Conservation (phyloP, 2,797 vertebrate species). For the Emydoidea blandingii region DNA sequence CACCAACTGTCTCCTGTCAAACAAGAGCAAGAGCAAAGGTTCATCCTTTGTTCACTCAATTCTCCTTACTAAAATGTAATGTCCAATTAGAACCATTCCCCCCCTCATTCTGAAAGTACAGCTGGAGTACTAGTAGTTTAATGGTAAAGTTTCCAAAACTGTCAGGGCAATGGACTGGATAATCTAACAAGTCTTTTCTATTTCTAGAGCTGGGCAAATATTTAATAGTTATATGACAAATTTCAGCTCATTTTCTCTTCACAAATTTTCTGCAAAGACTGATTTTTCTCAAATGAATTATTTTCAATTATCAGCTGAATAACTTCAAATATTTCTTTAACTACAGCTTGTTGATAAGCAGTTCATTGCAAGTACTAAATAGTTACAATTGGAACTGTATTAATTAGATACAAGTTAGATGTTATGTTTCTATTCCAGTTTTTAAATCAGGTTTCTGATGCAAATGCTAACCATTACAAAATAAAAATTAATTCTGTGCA, state of each 20-base stretch:
- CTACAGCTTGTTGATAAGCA: neutral
- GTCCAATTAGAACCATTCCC: neutral
- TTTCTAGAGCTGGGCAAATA: neutral
- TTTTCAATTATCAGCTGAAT: conserved; percentile 12
- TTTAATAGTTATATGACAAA: neutral
- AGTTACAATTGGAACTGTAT: neutral
- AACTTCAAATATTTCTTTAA: neutral
- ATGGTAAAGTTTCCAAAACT: neutral
- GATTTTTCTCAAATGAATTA: neutral
- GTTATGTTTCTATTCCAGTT: neutral
- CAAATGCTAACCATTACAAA: neutral
- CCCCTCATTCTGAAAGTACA: neutral
- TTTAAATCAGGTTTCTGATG: neutral
- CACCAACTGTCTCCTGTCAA: neutral
- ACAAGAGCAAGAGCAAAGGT: neutral
- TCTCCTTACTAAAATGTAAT: neutral
- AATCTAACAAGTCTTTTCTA: neutral
- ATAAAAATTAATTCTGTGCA: neutral
- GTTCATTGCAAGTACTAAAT: rapidly evolving
- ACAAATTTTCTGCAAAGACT: neutral
- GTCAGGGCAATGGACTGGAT: neutral
- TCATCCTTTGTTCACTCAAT: neutral
- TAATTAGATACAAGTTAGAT: neutral
- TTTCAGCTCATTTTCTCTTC: neutral
- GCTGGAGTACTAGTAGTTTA: neutral